These are phyloP conservation scores for Antechinus stuartii DNA, from an alignment of 2,113 vertebrate species.

Conservation along the genomic window DNA sequence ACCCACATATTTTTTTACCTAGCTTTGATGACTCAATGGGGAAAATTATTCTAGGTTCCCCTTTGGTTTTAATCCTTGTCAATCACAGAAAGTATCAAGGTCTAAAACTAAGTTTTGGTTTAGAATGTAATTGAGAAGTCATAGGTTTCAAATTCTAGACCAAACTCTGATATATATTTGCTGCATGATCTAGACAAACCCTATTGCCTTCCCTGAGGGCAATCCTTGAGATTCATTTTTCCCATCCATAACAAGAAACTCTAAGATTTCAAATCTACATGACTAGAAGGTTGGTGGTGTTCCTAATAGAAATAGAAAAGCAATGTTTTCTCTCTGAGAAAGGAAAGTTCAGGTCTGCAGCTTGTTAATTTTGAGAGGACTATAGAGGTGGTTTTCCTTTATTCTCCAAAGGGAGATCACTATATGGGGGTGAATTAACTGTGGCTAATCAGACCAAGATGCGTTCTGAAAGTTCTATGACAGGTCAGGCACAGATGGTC, in stretches of 20 bases:
- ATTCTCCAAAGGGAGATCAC: too few species aligned
- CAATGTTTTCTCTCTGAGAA: not conserved
- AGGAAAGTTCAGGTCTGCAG: not conserved
- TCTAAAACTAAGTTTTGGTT: not conserved
- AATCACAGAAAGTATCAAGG: not conserved
- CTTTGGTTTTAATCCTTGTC: not conserved
- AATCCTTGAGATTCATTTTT: not conserved
- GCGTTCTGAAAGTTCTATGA: too few species aligned
- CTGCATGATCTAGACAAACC: not conserved
- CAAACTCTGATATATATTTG: not conserved
- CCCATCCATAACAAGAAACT: not conserved
- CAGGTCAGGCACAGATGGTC: too few species aligned
- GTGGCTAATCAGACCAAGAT: too few species aligned
- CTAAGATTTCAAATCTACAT: not conserved
- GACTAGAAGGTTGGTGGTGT: not conserved
- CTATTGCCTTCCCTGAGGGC: not conserved
- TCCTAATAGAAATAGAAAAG: not conserved
- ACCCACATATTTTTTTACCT: too few species aligned
- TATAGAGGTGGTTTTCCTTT: too few species aligned
- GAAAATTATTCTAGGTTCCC: not conserved
- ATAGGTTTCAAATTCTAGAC: not conserved
- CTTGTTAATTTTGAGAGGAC: not conserved
- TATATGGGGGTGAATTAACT: too few species aligned
- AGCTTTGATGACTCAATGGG: too few species aligned
- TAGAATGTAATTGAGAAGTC: not conserved